phyloP scores from a whole-genome alignment of 1,140 invertebrate species.

The Drosophila burlai region DNA sequence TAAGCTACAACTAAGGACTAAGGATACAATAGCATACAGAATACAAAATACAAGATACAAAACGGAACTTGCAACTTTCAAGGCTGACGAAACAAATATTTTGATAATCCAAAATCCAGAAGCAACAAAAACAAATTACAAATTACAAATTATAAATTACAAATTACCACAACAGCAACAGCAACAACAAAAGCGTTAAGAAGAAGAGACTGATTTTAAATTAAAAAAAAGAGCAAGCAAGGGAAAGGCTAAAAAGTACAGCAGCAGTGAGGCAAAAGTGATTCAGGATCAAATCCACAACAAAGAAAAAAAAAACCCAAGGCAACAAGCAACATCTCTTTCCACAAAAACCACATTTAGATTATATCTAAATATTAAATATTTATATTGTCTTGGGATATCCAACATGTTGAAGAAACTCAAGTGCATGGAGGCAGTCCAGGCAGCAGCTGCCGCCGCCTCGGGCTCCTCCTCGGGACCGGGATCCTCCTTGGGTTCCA shows the following conservation, averaged over 20 bases:
- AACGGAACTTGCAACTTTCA: slow-evolving; percentile 72
- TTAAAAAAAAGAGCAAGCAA: slow-evolving; percentile 24
- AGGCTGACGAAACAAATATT: slow-evolving; percentile 70
- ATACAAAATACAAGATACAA: slow-evolving; percentile 24
- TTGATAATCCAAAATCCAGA: slow-evolving; percentile 59
- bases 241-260: slow-evolving; percentile 21
- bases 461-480: slow-evolving; percentile 14
- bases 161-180: slow-evolving; percentile 41
- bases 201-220: slow-evolving; percentile 83
- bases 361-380: slow-evolving; percentile 32
- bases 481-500: neutral
- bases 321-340: slow-evolving; percentile 19
- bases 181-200: slow-evolving; percentile 76
- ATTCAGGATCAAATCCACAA: slow-evolving; percentile 76
- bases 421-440: slow-evolving; percentile 76
- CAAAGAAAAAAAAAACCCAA: slow-evolving; percentile 7
- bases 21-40: slow-evolving; percentile 38
- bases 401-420: slow-evolving; percentile 75
- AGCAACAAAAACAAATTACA: slow-evolving; percentile 39
- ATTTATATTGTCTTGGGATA: slow-evolving; percentile 19
- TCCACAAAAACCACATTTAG: slow-evolving; percentile 33
- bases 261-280: slow-evolving; percentile 58
- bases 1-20: slow-evolving; percentile 63
- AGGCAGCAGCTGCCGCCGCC: slow-evolving; percentile 59
- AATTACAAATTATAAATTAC: slow-evolving; percentile 8